Conservation (phyloP, 2,888 invertebrate species). For the Andrena flavipes region DNA sequence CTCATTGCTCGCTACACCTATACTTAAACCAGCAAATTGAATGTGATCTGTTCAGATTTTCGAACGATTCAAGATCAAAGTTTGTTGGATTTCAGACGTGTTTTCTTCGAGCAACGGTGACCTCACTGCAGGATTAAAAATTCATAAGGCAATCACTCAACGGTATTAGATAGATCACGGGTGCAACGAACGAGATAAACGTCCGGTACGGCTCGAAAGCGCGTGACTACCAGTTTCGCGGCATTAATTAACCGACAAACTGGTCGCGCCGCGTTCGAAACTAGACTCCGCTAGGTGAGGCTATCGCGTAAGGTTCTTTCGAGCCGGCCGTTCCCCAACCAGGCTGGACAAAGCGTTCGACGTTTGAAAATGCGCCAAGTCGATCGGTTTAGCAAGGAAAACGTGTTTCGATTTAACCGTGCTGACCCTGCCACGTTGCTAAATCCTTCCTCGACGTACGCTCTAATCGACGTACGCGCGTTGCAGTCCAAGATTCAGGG, state of each 20-base stretch:
- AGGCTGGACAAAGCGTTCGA: constrained; percentile 25
- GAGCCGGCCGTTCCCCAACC: constrained; percentile 40
- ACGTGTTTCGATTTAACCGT: constrained; percentile 5
- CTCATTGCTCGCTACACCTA: too few relatives aligned
- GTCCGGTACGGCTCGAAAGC: constrained; percentile 52
- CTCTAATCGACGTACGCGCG: not conserved
- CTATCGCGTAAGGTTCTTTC: constrained; percentile 52
- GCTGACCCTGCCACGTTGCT: not conserved
- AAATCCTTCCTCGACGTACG: not conserved
- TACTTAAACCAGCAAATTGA: too few relatives aligned
- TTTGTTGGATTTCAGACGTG: too few relatives aligned
- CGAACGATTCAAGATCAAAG: too few relatives aligned
- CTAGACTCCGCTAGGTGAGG: constrained; percentile 65
- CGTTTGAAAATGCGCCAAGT: not conserved
- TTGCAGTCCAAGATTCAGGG: not conserved
- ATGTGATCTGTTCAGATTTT: too few relatives aligned
- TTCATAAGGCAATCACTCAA: not conserved
- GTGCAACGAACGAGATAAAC: constrained; percentile 54
- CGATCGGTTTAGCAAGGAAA: constrained; percentile 8
- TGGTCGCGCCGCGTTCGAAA: constrained; percentile 64
- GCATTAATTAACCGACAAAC: constrained; percentile 73
- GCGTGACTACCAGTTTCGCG: constrained; percentile 65
- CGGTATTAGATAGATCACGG: not conserved
- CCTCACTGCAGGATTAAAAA: not conserved
- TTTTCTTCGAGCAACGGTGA: not conserved